Evolutionary conservation across 2,888 invertebrate genomes (phyloP), one percentile per base, ranked within the genome.

Genomic region (Troglohyphantes excavatus): DNA sequence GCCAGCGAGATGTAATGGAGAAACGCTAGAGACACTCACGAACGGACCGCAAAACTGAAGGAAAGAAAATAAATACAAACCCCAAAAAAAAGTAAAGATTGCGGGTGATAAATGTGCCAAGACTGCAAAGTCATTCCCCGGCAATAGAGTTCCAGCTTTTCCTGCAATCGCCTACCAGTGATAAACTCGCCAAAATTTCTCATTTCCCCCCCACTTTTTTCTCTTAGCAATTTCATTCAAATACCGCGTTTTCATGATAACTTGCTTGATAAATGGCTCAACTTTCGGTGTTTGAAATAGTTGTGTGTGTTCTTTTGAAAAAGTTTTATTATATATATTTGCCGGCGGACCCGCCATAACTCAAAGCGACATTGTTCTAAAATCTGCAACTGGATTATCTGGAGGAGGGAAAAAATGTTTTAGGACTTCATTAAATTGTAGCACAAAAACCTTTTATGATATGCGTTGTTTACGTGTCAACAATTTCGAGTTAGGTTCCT

Each of bases 181-280:
- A 78, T 78, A 78, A 78, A 78, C 78, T 78, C 65, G 26, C 23
- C 21, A 72, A 72, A 72, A 63, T 72, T 72, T 46, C 46, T 72
- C 27, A 46, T 72, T 72, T 72, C 72, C 23, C 26, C 17, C 3
- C 3, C 17, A 5, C 6, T 19, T 43, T 46, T 72, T 46, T 46
- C 33, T 61, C 21, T 33, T 63, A 23, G 63, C 78, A 78, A 78
- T 78, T 78, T 78, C 78, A 78, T 78, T 78, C 78, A 78, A 78
- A 78, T 78, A 78, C 61, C 61, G 78, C 78, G 78, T 75, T 75
- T 75, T 59, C 39, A 78, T 65, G 65, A 78, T 78, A 78, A 78
- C 78, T 78, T 39, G 78, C 61, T 63, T 78, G 65, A 78, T 78
- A 78, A 78, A 78, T 65, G 65, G 26, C 78, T 17, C 3, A 23